Evolutionary conservation across 2,113 vertebrate genomes (phyloP).

Genomic region (Tetrao urogallus): DNA sequence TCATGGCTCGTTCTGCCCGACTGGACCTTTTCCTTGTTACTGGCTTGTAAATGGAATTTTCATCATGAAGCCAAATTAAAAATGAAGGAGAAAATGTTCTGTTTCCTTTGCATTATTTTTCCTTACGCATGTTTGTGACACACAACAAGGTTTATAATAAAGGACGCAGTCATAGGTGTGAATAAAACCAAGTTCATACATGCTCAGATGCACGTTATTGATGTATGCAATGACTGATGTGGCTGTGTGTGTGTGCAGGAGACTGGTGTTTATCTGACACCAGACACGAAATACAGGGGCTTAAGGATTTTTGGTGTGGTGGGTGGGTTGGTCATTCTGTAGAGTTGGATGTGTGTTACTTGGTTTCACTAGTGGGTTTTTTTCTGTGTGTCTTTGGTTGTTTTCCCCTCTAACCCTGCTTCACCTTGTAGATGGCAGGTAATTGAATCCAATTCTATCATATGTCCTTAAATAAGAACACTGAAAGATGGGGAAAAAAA

Average conservation of each 20-base stretch:
- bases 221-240: not conserved
- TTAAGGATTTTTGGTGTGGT: not conserved
- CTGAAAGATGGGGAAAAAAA: not conserved
- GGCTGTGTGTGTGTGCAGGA: not conserved
- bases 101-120: conserved; percentile 18
- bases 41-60: conserved; percentile 69
- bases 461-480: not conserved
- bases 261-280: not conserved
- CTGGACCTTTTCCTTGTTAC: conserved; percentile 49
- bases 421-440: accelerated
- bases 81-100: not conserved
- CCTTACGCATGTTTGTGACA: not conserved
- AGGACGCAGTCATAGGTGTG: not conserved
- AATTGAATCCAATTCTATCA: not conserved
- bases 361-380: too few species aligned
- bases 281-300: not conserved
- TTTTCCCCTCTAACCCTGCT: not conserved
- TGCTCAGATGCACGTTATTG: not conserved
- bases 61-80: conserved; percentile 70
- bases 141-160: not conserved
- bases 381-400: not conserved
- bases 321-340: not conserved
- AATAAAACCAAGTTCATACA: accelerated
- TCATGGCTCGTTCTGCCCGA: conserved; percentile 51
- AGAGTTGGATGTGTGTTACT: too few species aligned